Conservation (phyloP, 2,888 invertebrate genomes). For the Panopea generosa region DNA sequence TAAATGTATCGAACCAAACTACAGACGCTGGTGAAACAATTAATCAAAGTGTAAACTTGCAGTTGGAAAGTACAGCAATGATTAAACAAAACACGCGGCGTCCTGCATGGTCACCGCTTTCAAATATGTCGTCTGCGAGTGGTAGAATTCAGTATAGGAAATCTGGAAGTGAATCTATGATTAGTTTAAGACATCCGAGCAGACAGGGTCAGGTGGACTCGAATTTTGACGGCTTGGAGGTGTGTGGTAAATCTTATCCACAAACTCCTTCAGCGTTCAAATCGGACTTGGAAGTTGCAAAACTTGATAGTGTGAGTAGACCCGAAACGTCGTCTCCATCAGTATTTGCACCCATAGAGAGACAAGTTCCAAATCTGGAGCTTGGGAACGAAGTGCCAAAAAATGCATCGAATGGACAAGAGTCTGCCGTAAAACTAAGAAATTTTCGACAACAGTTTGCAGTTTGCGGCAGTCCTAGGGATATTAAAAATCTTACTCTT, state of each 20-base stretch:
- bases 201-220: slow-evolving; percentile 30
- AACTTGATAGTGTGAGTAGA: slow-evolving; percentile 16
- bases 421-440: neutral
- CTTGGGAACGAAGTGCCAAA: neutral
- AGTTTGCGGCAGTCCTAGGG: neutral
- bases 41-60: too few relatives aligned
- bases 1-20: too few relatives aligned
- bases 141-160: slow-evolving; percentile 58
- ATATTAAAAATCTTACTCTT: neutral
- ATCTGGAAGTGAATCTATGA: slow-evolving; percentile 57
- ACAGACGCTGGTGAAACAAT: too few relatives aligned
- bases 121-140: slow-evolving; percentile 30
- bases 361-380: neutral
- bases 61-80: too few relatives aligned
- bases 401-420: neutral
- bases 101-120: slow-evolving; percentile 22
- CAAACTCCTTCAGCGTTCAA: slow-evolving; percentile 14
- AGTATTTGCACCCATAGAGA: slow-evolving; percentile 8
- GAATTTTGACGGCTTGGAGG: slow-evolving; percentile 54
- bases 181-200: slow-evolving; percentile 48
- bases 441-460: neutral
- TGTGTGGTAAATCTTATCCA: slow-evolving; percentile 57
- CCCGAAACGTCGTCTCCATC: slow-evolving; percentile 27
- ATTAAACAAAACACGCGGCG: slow-evolving; percentile 4
- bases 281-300: neutral